Evolutionary conservation across 2,797 vertebrate species (phyloP).

Genomic region (Hafferia zeledoni): DNA sequence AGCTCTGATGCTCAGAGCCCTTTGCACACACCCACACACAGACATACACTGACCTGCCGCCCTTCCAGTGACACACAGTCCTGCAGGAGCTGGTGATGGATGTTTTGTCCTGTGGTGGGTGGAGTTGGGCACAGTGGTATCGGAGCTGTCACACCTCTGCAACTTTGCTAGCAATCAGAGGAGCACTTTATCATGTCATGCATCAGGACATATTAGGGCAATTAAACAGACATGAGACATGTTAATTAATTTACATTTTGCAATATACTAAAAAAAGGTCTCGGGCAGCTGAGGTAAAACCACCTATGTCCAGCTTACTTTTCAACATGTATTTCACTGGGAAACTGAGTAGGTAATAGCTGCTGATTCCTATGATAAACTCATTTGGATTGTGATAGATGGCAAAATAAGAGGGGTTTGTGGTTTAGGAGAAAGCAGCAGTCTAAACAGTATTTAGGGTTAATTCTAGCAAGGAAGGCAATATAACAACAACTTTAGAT

Average conservation of each 20-base stretch:
- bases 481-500: conserved; percentile 20
- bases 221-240: neutral
- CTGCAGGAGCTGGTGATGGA: neutral
- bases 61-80: too few relatives aligned
- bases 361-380: neutral
- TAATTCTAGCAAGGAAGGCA: conserved; percentile 31
- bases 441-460: conserved; percentile 6
- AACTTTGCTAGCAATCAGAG: neutral
- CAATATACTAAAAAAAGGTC: neutral
- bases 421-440: neutral
- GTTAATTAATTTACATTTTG: neutral
- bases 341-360: conserved; percentile 1
- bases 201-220: neutral
- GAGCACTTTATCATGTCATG: neutral
- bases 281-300: neutral
- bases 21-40: neutral
- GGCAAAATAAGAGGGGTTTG: neutral
- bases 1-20: neutral
- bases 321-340: conserved; percentile 15
- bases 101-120: neutral
- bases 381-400: neutral
- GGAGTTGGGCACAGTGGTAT: neutral
- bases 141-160: neutral
- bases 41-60: rapidly evolving
- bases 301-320: neutral